phyloP scores from a whole-genome alignment of 1,140 invertebrate genomes.

The Colletes latitarsis region DNA sequence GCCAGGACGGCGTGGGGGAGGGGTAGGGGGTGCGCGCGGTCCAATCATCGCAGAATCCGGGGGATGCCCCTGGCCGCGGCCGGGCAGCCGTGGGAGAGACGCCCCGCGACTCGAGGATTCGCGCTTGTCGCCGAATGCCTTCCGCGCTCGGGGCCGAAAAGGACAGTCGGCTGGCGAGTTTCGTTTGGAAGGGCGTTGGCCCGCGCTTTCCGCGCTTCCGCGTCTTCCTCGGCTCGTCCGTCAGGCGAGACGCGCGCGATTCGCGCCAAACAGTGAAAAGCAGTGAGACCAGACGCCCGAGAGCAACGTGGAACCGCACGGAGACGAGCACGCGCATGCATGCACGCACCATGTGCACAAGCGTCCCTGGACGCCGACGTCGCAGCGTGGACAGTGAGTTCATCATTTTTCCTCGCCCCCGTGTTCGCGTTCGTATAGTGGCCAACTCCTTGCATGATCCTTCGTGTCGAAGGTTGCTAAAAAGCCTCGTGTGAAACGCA shows the following conservation, averaged over 20 bases:
- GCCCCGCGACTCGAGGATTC: conserved; percentile 70
- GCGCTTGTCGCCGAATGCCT: conserved; percentile 68
- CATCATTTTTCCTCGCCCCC: not conserved
- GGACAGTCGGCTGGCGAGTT: conserved; percentile 70
- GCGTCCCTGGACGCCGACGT: no score
- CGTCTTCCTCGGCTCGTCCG: not conserved
- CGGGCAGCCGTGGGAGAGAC: conserved; percentile 72
- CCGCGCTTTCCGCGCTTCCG: conserved; percentile 30
- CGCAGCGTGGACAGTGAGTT: conserved; percentile 16
- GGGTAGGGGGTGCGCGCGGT: conserved; percentile 74
- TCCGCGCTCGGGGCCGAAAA: conserved; percentile 70
- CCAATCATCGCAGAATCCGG: conserved; percentile 81
- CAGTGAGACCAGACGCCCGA: conserved; percentile 8
- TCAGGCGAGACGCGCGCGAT: not conserved
- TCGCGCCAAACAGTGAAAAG: not conserved
- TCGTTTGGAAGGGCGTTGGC: conserved; percentile 75
- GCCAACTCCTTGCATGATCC: no score
- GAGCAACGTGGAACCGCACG: not conserved
- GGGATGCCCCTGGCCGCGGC: conserved; percentile 73
- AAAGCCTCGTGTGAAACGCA: no score
- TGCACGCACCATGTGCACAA: conserved; percentile 11
- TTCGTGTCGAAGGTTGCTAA: no score
- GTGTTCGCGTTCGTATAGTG: no score
- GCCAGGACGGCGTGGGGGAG: conserved; percentile 15
- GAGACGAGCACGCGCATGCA: not conserved